phyloP scores from a whole-genome alignment of 2,797 vertebrate species.

The Vultur gryphus region DNA sequence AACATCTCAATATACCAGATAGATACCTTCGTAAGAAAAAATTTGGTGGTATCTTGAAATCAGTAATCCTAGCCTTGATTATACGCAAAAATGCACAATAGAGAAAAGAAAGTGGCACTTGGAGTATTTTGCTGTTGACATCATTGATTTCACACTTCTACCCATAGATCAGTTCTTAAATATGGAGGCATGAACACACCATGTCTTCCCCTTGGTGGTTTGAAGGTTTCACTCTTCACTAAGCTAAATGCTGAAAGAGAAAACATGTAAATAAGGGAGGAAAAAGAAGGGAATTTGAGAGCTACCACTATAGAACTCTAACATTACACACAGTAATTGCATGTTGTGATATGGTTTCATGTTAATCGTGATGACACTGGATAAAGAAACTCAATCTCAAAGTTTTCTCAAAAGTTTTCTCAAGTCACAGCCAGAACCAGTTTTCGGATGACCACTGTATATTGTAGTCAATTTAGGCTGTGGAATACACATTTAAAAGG shows the following conservation, averaged over 20 bases:
- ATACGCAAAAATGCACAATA: background rate
- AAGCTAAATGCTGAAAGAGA: background rate
- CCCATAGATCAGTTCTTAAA: background rate
- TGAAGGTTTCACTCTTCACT: background rate
- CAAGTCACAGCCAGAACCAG: background rate
- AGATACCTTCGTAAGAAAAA: background rate
- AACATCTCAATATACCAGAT: background rate
- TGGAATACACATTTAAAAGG: background rate
- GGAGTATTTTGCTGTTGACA: background rate
- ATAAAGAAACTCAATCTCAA: background rate
- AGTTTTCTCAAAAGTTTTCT: background rate
- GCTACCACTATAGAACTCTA: background rate
- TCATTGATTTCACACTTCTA: background rate
- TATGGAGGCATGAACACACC: background rate
- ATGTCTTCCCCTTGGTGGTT: background rate
- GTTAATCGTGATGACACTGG: background rate
- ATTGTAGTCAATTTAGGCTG: background rate
- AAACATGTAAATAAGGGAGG: background rate
- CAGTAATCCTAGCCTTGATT: slow-evolving; percentile 15
- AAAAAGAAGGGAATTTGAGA: background rate
- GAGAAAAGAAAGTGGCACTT: background rate
- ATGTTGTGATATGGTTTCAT: background rate
- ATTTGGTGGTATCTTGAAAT: background rate
- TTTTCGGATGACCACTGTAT: background rate
- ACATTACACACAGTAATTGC: background rate